Percentiles rank a stretch among this genome's conserved stretches.
Conservation (phyloP, 2,797 vertebrate genomes). For the Ceryle rudis region DNA sequence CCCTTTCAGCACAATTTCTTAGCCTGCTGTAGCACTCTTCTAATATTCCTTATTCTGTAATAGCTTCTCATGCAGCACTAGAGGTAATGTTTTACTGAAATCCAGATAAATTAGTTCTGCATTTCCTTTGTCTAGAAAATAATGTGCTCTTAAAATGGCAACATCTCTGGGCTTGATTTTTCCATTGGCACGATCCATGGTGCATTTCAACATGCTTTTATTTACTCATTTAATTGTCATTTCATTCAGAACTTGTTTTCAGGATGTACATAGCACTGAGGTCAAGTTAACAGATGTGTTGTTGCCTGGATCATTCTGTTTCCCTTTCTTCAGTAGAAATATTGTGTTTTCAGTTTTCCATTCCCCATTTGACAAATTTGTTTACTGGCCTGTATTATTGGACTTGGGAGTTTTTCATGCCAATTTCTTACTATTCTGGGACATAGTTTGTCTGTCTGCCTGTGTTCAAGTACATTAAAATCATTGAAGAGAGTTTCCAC, state of each 20-base stretch:
- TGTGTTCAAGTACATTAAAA: not conserved
- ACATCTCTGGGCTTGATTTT: not conserved
- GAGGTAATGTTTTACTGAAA: not conserved
- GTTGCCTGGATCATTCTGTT: not conserved
- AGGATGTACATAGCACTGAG: accelerated
- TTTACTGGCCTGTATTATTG: not conserved
- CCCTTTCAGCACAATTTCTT: not conserved
- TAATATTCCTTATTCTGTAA: not conserved
- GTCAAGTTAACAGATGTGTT: not conserved
- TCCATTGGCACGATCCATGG: not conserved
- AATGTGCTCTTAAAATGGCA: not conserved
- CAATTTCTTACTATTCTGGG: not conserved
- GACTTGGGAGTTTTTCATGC: not conserved
- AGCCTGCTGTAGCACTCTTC: not conserved
- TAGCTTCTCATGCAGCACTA: not conserved
- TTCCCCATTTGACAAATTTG: not conserved
- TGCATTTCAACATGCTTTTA: not conserved
- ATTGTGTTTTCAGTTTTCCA: not conserved
- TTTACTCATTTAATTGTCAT: slow-evolving; percentile 11
- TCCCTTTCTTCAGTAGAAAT: not conserved
- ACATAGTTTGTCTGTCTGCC: not conserved
- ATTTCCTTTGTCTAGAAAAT: not conserved
- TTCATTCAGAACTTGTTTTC: not conserved
- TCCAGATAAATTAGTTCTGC: not conserved
- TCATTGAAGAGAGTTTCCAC: not conserved